Evolutionary conservation across 1,140 invertebrate species (phyloP).

Genomic region (Dryas iulia): DNA sequence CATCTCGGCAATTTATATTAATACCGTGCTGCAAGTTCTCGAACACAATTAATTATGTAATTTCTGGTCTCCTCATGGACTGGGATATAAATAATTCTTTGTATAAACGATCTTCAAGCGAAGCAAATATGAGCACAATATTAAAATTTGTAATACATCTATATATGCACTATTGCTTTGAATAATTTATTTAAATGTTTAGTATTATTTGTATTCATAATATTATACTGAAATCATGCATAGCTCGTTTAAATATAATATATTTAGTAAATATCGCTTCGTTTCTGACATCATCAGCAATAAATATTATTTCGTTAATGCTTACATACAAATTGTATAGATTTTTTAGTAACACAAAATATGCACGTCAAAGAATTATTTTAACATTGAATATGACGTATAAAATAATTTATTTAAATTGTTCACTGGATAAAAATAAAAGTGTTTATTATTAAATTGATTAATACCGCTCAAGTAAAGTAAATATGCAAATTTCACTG

Average conservation of each 20-base stretch:
- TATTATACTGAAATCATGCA: neutral
- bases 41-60: conserved; percentile 1
- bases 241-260: neutral
- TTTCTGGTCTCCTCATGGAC: neutral
- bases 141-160: neutral
- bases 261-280: neutral
- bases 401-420: neutral
- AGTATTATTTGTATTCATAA: neutral
- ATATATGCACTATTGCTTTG: neutral
- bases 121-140: neutral
- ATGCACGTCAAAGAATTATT: neutral
- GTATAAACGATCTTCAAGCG: neutral
- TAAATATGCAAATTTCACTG: neutral
- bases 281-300: neutral
- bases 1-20: neutral
- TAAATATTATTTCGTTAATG: neutral
- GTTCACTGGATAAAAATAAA: no score
- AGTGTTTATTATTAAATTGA: no score
- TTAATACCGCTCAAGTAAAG: no score
- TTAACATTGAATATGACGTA: no score
- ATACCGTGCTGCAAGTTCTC: neutral
- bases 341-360: neutral
- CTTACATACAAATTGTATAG: neutral
- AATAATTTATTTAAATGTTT: neutral
- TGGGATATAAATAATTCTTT: neutral